phyloP scores from a whole-genome alignment of 2,113 vertebrate genomes.

The Zosterops pallidus region DNA sequence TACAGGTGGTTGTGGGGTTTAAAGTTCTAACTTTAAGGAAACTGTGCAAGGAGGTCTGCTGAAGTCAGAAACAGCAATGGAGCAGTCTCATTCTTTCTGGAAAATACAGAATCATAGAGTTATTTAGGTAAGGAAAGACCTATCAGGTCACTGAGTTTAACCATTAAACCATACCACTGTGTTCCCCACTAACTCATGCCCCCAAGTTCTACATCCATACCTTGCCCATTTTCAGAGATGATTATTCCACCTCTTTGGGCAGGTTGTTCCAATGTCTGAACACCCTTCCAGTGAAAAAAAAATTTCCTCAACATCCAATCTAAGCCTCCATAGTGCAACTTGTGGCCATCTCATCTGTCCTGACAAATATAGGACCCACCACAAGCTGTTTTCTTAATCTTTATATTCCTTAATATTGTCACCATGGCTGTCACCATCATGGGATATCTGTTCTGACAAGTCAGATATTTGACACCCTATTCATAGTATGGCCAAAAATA shows the following conservation, averaged over 20 bases:
- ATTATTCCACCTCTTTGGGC: neutral
- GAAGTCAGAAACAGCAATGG: neutral
- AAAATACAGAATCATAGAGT: neutral
- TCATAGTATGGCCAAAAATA: neutral
- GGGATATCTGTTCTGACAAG: neutral
- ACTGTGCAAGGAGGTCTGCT: fast-evolving
- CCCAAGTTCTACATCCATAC: too few relatives aligned
- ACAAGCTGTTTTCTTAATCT: neutral
- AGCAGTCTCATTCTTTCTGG: neutral
- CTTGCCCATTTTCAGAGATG: neutral
- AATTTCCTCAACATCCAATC: too few relatives aligned
- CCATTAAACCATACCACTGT: neutral
- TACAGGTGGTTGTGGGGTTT: neutral
- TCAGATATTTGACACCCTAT: neutral
- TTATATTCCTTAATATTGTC: neutral
- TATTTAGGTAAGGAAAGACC: neutral
- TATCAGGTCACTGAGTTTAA: neutral
- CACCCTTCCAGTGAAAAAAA: neutral
- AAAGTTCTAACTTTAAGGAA: neutral
- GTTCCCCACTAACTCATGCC: neutral
- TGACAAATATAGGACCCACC: fast-evolving
- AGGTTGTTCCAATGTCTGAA: neutral
- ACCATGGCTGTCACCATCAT: fast-evolving
- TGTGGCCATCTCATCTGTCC: neutral
- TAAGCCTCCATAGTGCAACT: neutral